Conservation (phyloP, 2,888 invertebrate species). For the Teinopalpus imperialis region DNA sequence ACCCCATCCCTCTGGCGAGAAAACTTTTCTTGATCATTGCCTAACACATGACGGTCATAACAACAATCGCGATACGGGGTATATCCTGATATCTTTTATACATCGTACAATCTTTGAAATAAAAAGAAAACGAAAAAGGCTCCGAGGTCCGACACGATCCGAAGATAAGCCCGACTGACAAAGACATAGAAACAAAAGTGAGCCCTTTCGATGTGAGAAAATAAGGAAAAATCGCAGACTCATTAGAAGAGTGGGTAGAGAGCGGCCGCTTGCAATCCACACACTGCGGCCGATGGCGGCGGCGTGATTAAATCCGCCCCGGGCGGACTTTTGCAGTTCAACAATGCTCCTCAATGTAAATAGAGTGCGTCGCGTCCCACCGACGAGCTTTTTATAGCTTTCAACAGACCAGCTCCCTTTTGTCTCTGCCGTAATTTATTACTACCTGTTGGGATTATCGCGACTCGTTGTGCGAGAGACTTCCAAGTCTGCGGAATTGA, state of each 20-base stretch:
- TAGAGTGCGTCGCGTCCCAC: constrained; percentile 7
- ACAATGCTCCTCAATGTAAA: constrained; percentile 17
- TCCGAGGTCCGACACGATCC: constrained; percentile 3
- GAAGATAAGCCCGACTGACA: constrained; percentile 17
- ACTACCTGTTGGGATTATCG: constrained; percentile 21
- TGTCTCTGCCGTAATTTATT: constrained; percentile 20
- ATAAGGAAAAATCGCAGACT: constrained; percentile 21
- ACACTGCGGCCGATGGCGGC: neutral
- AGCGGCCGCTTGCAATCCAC: neutral
- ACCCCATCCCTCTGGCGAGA: no score
- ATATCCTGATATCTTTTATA: no score
- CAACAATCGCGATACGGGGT: no score
- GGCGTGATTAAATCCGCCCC: constrained; percentile 30
- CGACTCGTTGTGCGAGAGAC: constrained; percentile 15
- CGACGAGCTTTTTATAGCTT: constrained; percentile 20
- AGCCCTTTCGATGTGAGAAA: constrained; percentile 3
- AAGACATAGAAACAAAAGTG: constrained; percentile 20
- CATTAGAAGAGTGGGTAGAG: constrained; percentile 23
- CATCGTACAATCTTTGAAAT: neutral
- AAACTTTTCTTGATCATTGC: no score
- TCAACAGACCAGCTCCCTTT: constrained; percentile 21
- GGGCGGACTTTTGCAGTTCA: constrained; percentile 25
- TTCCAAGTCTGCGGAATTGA: constrained; percentile 10
- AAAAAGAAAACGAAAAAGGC: constrained; percentile 7
- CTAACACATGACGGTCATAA: no score